Evolutionary conservation across 1,140 invertebrate species (phyloP).

Genomic region (Bradynema listronoti): DNA sequence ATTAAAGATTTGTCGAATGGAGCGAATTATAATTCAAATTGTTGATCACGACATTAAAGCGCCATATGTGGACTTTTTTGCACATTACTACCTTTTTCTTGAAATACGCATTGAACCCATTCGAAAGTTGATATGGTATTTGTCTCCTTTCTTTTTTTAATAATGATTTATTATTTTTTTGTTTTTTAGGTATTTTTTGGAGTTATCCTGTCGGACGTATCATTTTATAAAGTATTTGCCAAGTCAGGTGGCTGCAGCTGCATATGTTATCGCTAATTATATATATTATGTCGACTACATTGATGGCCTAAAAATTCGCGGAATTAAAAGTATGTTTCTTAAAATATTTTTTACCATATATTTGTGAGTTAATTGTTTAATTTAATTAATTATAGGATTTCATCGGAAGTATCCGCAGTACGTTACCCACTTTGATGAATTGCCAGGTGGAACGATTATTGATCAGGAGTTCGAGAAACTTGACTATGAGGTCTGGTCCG

Average conservation of each 20-base stretch:
- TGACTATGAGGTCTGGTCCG: no score
- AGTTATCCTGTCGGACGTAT: slow-evolving; percentile 26
- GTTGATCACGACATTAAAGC: slow-evolving; percentile 9
- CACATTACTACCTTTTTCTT: slow-evolving; percentile 13
- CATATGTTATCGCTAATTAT: slow-evolving; percentile 24
- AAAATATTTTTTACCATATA: no score
- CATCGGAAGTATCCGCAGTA: no score
- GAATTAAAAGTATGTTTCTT: no score
- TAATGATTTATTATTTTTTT: slow-evolving; percentile 5
- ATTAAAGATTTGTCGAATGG: slow-evolving; percentile 21
- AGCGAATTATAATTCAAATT: slow-evolving; percentile 18
- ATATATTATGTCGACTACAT: no score
- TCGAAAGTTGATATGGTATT: slow-evolving; percentile 22
- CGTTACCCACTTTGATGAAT: no score
- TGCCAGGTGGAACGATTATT: no score
- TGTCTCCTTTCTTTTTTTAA: background rate
- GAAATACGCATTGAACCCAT: background rate
- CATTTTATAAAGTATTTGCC: slow-evolving; percentile 6
- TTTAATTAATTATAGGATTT: no score
- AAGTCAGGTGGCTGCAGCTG: slow-evolving; percentile 29
- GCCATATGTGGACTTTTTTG: slow-evolving; percentile 26
- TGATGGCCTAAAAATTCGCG: no score
- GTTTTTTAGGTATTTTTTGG: slow-evolving; percentile 22
- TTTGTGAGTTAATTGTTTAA: no score
- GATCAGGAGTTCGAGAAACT: no score